Base-by-base conservation (phyloP, 2,888 invertebrate genomes). In the Drosophila mimica region DNA sequence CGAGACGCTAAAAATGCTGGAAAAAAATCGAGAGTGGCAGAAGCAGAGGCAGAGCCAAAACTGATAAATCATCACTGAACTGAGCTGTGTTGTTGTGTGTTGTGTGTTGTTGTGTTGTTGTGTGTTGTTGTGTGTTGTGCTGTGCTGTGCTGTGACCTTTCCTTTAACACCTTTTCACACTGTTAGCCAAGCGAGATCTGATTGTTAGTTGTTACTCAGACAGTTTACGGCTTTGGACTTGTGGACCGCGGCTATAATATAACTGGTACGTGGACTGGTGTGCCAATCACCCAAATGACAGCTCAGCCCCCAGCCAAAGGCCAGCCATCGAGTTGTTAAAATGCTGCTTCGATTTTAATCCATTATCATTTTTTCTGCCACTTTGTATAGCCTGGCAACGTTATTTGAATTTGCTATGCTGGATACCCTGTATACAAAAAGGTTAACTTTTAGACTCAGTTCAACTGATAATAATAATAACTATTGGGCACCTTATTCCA, bases 1-100 rank as follows among this genome's bases (percentile, higher is more conserved):
- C 48, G 31, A 58, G 46, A n/a, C 33, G 36, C 48, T 17, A 13
- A 60, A 30, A 59, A 30, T 56, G n/a, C 36, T 33, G n/a, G 49
- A 43, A 58, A 53, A 46, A 43, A 46, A 49, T 36, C 33, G 30
- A 33, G 28, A 62, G 46, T 53, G 38, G 43, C 34, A 49, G 53
- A 66, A 34, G 13, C 49, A 49, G 53, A 66, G 38, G 13, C 49
- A 64, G 57, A 43, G 51, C 56, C 28, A 4, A 63, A 70, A 46
- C 76, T 70, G 72, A 73, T 75, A 75, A 82, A 71, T 82, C 79
- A 82, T 72, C 57, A 52, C 7, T 28, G 7, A 33, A 11, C 9
- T 31, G 11, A 17, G 20, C 3, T 53, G 20, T 53, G 31, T 4
- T 43, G 20, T 43, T 7, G 17, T 38, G 20, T 20, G 20, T 1